Evolutionary conservation across 1,140 invertebrate genomes (phyloP), one percentile per base, ranked within the genome.

Genomic region (Pachyrhynchus sulphureomaculatus): DNA sequence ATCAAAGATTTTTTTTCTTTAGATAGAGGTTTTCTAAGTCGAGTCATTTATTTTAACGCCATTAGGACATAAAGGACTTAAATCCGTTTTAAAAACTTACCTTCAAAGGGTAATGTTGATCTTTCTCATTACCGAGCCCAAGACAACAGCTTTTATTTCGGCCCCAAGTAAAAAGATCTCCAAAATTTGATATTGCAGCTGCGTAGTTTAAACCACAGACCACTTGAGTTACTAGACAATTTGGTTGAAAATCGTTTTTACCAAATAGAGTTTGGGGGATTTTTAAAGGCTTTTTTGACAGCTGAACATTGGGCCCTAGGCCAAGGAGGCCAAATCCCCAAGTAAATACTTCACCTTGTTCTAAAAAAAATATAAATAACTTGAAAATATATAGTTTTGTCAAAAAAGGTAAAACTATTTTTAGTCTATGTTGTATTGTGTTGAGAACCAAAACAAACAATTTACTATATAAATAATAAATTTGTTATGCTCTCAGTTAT

Each of bases 241-340:
- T 79, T 23, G 85, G 82, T 64, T 88, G 86, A 59, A 94, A 92
- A 65, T 89, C 86, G 77, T 93, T 95, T 18, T 79, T 73, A 0
- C 95, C 95, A 79, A 98, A 96, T 13, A 98, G 76, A 0, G 87
- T 82, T 6, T 83, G 71, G 6, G 95, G 89, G 39, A 98, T 86
- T 61, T 83, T 72, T 41, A 85, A 82, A 1, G 95, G 95, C 63
- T 76, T 77, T 4, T 72, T 64, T 4, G 84, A 77, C 56, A 83
- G 81, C 54, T 86, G 80, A 0, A 91, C 84, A 68, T 87, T 80
- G 0, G 94, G 95, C 0, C 95, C 95, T 37, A 89, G 81, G 0
- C 95, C 95, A 36, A 98, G 79, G 64, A 96, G 84, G 41, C 96
- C 96, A 77, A 85, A 96, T 8, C 96, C 95, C 95, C 95, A 98